Percentiles rank a stretch among this genome's conserved stretches.
These are phyloP conservation scores for Steinernema feltiae DNA, from an alignment of 1,140 invertebrate species.

Conservation along the genomic window DNA sequence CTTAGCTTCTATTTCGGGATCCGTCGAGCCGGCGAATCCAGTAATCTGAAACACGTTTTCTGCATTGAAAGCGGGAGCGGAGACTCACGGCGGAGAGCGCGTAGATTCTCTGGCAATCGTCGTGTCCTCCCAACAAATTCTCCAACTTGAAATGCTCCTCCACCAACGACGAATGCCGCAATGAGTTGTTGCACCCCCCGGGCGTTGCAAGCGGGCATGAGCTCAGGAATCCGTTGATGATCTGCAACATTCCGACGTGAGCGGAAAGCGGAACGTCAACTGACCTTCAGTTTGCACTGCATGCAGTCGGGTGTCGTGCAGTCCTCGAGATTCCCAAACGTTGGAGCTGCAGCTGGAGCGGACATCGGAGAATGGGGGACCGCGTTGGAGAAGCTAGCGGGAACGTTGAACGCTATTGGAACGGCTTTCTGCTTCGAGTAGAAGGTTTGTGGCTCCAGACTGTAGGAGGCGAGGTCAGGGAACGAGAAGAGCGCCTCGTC, in stretches of 20 bases:
- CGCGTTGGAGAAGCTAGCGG: no score
- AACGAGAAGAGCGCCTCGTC: conserved; percentile 25
- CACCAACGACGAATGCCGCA: not conserved
- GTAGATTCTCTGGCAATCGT: no score
- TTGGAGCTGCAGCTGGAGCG: conserved; percentile 1
- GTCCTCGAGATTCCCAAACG: not conserved
- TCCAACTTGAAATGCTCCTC: not conserved
- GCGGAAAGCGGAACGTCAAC: not conserved
- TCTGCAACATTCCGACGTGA: not conserved
- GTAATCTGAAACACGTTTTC: not conserved
- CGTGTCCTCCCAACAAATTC: not conserved
- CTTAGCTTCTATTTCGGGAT: not conserved
- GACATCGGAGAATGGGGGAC: conserved; percentile 4
- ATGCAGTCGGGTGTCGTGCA: not conserved
- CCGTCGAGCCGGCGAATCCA: not conserved
- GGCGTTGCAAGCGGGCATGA: no score
- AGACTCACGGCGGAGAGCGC: no score
- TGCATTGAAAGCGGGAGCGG: no score
- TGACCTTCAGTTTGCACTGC: not conserved
- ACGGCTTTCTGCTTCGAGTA: not conserved
- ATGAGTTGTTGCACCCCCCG: not conserved
- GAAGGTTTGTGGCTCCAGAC: not conserved
- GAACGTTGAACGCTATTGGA: no score
- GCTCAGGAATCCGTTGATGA: not conserved
- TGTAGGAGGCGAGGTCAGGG: conserved; percentile 16